Conservation (phyloP, 2,888 invertebrate genomes). For the Ennomos quercinarius region DNA sequence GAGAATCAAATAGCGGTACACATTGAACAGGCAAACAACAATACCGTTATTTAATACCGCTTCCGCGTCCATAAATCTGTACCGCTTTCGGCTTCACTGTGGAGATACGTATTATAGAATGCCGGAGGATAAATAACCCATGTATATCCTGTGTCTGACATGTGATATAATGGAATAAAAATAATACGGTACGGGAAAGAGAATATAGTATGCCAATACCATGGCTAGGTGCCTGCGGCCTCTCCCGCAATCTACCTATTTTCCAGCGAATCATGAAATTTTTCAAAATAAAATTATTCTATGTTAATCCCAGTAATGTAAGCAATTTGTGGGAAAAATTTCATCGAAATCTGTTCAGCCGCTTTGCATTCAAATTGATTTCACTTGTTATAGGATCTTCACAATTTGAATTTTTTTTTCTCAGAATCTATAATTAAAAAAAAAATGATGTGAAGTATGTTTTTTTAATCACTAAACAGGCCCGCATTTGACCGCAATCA, state of each 20-base stretch:
- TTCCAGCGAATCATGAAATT: not conserved
- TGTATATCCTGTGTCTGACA: constrained; percentile 19
- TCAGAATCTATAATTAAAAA: no score
- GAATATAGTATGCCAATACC: not conserved
- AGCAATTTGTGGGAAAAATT: no score
- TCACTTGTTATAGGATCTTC: no score
- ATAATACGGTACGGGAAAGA: constrained; percentile 4
- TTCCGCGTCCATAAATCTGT: not conserved
- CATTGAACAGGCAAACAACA: not conserved
- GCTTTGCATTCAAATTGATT: no score
- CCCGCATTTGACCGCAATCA: no score
- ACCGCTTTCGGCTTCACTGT: not conserved
- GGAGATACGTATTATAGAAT: not conserved
- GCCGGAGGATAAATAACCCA: constrained; percentile 13
- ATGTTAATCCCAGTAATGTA: no score
- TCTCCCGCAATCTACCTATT: not conserved
- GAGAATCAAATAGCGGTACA: not conserved
- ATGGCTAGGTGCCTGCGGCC: no score
- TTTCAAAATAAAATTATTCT: no score
- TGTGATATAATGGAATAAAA: constrained; percentile 16
- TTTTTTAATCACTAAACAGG: no score
- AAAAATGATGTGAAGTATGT: no score
- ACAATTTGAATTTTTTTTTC: no score
- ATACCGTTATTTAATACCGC: constrained; percentile 1
- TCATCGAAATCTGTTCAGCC: no score